Conservation (phyloP, 2,113 vertebrate species). For the Perca schrenkii region DNA sequence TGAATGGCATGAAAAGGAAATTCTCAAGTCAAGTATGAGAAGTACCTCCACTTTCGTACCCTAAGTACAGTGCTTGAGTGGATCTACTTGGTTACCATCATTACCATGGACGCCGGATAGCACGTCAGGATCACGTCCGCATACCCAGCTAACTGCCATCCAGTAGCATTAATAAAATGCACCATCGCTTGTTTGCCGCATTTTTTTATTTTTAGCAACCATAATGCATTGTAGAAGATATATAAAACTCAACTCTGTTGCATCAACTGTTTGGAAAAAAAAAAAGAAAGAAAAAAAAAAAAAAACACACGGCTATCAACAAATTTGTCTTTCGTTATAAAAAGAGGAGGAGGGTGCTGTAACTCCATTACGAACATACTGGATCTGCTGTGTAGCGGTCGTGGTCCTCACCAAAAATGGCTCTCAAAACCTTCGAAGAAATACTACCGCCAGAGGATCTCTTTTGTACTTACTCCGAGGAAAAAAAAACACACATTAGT, state of each 20-base stretch:
- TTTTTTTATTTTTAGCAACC: constrained; percentile 79
- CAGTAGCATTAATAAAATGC: constrained; percentile 9
- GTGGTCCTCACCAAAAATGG: constrained; percentile 64
- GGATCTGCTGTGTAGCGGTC: constrained; percentile 45
- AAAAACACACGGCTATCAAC: constrained; percentile 67
- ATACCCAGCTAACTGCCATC: neutral
- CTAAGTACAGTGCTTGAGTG: neutral
- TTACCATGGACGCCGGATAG: neutral
- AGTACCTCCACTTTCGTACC: neutral
- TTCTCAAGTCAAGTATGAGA: neutral
- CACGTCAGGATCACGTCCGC: neutral
- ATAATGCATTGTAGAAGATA: constrained; percentile 80
- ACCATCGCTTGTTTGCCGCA: constrained; percentile 46
- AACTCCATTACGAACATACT: constrained; percentile 53
- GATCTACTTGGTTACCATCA: neutral
- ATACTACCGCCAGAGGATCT: constrained; percentile 48
- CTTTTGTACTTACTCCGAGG: constrained; percentile 54
- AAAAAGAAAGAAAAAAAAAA: constrained; percentile 41
- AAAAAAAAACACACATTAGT: constrained; percentile 61
- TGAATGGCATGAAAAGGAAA: neutral
- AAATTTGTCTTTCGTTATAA: constrained; percentile 62
- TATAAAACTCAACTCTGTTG: constrained; percentile 81
- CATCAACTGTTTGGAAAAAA: constrained; percentile 51
- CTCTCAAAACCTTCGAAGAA: constrained; percentile 38
- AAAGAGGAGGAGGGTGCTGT: constrained; percentile 57